Percentiles rank a stretch among this genome's conserved stretches.
These are phyloP conservation scores for Alcis repandata DNA, from an alignment of 2,888 invertebrate species.

Conservation along the genomic window DNA sequence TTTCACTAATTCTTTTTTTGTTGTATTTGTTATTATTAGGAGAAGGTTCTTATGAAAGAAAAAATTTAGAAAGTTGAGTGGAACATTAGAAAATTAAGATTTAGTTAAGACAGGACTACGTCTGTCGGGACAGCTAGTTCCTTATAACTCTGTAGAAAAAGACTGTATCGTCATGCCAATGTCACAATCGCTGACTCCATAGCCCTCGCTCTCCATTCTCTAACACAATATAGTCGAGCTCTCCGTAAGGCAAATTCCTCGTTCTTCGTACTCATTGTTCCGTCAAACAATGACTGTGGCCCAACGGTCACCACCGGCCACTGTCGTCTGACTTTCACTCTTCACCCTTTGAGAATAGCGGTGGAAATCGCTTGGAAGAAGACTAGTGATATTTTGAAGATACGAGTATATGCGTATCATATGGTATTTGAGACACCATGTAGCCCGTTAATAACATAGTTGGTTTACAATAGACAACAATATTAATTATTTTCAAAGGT, in stretches of 20 bases:
- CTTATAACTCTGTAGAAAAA: no score
- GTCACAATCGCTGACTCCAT: constrained; percentile 38
- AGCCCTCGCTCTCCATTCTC: constrained; percentile 47
- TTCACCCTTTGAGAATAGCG: constrained; percentile 20
- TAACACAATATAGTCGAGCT: constrained; percentile 60
- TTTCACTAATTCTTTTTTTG: no score
- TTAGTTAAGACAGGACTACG: no score
- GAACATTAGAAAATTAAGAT: no score
- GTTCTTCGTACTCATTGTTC: constrained; percentile 68
- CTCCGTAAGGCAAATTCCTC: constrained; percentile 72
- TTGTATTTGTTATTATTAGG: no score
- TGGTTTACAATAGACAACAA: constrained; percentile 13
- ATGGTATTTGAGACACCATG: constrained; percentile 7
- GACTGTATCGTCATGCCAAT: no score
- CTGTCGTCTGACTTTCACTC: constrained; percentile 9
- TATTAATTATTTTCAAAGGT: constrained; percentile 8
- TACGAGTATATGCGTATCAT: constrained; percentile 12
- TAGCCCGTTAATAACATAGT: constrained; percentile 13
- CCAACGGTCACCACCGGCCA: constrained; percentile 47
- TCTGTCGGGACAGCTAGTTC: no score
- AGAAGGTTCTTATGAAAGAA: no score
- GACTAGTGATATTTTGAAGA: constrained; percentile 17
- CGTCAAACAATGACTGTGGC: constrained; percentile 64
- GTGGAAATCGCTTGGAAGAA: constrained; percentile 6
- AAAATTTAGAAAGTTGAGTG: no score